These are phyloP conservation scores for Leptocoma aspasia DNA, from an alignment of 2,113 vertebrate species.

Conservation along the genomic window DNA sequence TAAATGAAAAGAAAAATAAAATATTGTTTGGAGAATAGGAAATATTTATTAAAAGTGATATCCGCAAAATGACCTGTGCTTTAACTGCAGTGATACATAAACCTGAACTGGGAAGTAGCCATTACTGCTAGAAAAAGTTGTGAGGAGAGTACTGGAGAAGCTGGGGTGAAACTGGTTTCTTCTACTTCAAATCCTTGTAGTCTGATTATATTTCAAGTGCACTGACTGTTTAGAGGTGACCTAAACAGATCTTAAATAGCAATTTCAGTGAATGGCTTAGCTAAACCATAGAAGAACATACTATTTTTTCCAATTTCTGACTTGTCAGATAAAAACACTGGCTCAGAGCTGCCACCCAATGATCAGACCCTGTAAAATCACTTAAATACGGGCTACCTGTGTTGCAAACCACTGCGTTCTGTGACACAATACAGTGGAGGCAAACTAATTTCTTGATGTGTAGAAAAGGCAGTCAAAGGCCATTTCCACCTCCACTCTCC, in stretches of 20 bases:
- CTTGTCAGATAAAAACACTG: neutral
- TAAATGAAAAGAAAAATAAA: neutral
- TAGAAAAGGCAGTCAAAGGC: neutral
- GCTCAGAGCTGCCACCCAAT: conserved; percentile 61
- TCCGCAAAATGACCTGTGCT: neutral
- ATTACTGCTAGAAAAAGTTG: neutral
- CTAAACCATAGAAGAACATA: neutral
- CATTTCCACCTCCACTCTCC: neutral
- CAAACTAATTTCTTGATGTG: neutral
- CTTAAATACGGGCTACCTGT: neutral
- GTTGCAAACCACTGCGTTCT: neutral
- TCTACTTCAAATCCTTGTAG: neutral
- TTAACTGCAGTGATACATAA: neutral
- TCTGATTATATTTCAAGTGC: neutral
- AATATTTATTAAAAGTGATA: neutral
- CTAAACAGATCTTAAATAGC: neutral
- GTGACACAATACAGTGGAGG: neutral
- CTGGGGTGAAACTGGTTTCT: neutral
- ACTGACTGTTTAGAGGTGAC: neutral
- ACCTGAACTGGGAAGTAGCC: neutral
- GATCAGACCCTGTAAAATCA: conserved; percentile 13
- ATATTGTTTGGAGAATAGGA: neutral
- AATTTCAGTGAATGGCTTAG: neutral
- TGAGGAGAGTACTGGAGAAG: neutral
- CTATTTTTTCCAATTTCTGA: neutral